Conservation (phyloP, 2,113 vertebrate species). For the Narcine bancroftii region DNA sequence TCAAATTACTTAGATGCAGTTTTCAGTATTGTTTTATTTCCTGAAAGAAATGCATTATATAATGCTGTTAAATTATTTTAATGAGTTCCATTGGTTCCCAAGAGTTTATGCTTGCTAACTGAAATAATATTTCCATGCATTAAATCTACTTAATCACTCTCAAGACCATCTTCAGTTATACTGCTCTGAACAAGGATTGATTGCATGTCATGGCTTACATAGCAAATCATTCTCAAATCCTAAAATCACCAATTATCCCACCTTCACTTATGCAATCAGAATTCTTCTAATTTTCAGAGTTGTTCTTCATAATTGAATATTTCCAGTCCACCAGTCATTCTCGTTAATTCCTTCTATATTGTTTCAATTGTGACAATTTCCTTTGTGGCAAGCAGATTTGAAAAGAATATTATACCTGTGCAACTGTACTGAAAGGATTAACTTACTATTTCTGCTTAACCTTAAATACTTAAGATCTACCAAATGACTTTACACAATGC, state of each 20-base stretch:
- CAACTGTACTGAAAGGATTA: neutral
- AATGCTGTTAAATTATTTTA: neutral
- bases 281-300: neutral
- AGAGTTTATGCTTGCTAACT: too few species aligned
- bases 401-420: neutral
- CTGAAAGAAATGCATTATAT: neutral
- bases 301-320: neutral
- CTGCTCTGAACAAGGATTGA: neutral
- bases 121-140: too few species aligned
- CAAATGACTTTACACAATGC: neutral
- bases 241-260: neutral
- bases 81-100: neutral
- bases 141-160: neutral
- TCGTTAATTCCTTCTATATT: neutral
- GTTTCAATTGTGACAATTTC: neutral
- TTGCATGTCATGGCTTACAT: neutral
- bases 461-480: neutral
- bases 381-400: neutral
- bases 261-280: neutral
- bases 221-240: neutral
- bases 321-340: neutral
- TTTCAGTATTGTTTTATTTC: neutral
- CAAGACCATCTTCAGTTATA: neutral
- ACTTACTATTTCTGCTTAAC: neutral
- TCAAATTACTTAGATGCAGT: neutral